Percentiles rank a stretch among this genome's conserved stretches.
These are phyloP conservation scores for Camptogramma bilineatum DNA, from an alignment of 2,888 invertebrate species.

Conservation along the genomic window DNA sequence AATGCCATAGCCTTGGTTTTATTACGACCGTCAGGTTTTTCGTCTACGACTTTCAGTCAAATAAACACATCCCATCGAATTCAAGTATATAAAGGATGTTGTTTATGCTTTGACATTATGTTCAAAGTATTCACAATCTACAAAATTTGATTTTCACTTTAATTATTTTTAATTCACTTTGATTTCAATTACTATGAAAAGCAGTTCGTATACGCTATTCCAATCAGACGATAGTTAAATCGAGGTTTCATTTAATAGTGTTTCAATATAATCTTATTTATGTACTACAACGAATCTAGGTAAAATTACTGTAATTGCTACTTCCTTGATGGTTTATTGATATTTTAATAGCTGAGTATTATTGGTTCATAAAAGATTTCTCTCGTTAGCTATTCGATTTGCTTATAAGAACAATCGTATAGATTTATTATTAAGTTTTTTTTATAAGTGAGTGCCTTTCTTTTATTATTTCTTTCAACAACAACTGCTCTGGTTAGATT, in stretches of 20 bases:
- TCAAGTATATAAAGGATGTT: not conserved
- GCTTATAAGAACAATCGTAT: not conserved
- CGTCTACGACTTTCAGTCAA: not conserved
- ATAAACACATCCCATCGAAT: not conserved
- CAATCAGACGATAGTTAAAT: conserved; percentile 27
- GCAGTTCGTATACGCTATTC: not conserved
- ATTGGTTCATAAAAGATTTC: conserved; percentile 49
- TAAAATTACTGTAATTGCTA: conserved; percentile 44
- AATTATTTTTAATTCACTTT: not conserved
- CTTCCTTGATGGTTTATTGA: conserved; percentile 50
- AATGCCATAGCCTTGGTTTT: not conserved
- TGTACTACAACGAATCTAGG: conserved; percentile 36
- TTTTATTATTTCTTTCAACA: too few relatives aligned
- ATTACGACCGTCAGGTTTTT: not conserved
- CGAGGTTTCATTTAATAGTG: conserved; percentile 16
- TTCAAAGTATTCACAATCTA: not conserved
- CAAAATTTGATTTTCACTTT: not conserved
- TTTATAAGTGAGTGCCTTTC: too few relatives aligned
- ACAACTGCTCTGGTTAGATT: too few relatives aligned
- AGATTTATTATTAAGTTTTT: not conserved
- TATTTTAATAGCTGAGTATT: conserved; percentile 51
- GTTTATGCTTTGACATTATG: not conserved
- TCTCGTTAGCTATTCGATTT: conserved; percentile 45
- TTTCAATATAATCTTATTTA: conserved; percentile 4
- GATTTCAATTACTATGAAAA: too few relatives aligned